Evolutionary conservation across 2,888 invertebrate genomes (phyloP).

Genomic region (Apodemia zela): DNA sequence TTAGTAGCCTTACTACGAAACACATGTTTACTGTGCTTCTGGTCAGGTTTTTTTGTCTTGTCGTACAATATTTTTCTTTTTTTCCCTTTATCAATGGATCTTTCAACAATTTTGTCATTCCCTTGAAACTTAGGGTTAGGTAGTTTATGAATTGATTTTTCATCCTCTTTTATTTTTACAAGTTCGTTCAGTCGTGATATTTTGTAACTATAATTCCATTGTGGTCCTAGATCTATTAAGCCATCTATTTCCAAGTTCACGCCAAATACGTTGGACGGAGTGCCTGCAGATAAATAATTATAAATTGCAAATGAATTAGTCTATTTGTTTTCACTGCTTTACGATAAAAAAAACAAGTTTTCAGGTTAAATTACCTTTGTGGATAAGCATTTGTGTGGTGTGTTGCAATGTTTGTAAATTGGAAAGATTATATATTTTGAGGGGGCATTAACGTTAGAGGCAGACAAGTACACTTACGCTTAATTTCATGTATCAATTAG

Average conservation of each 20-base stretch:
- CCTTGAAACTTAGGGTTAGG: neutral
- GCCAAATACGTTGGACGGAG: slow-evolving; percentile 19
- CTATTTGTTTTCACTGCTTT: too few relatives aligned
- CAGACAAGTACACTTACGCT: too few relatives aligned
- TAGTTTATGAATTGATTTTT: neutral
- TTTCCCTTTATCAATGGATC: neutral
- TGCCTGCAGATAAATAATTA: too few relatives aligned
- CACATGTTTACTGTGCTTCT: too few relatives aligned
- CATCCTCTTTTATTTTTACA: neutral
- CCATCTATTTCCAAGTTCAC: slow-evolving; percentile 42
- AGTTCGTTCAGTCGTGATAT: slow-evolving; percentile 12
- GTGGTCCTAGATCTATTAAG: slow-evolving; percentile 41
- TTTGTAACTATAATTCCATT: slow-evolving; percentile 42
- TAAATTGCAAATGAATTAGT: neutral
- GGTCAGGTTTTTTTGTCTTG: too few relatives aligned
- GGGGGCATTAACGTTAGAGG: too few relatives aligned
- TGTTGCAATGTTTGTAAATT: too few relatives aligned
- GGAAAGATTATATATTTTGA: too few relatives aligned
- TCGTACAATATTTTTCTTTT: neutral
- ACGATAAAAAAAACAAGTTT: too few relatives aligned
- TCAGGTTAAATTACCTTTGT: too few relatives aligned
- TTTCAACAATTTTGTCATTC: neutral
- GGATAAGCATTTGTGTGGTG: too few relatives aligned
- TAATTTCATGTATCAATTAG: too few relatives aligned
- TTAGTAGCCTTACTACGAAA: neutral